These are phyloP conservation scores for Drusus annulatus DNA, from an alignment of 1,140 invertebrate genomes.

Conservation along the genomic window DNA sequence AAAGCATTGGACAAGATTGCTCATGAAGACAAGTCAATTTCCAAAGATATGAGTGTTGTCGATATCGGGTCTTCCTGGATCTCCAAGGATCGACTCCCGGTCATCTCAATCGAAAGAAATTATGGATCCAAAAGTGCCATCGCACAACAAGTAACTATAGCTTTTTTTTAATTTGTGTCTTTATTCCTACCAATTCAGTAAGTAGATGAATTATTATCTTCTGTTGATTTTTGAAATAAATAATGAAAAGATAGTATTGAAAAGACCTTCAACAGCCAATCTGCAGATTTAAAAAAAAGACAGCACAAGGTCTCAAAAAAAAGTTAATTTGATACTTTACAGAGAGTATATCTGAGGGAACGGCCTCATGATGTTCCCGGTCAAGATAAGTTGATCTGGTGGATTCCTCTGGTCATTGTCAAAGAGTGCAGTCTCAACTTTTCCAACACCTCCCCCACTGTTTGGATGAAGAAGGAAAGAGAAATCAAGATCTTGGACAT, in stretches of 20 bases:
- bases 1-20: constrained; percentile 80
- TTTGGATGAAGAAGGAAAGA: constrained; percentile 75
- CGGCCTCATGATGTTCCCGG: constrained; percentile 77
- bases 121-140: constrained; percentile 77
- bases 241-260: no score
- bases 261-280: no score
- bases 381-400: constrained; percentile 78
- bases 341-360: constrained; percentile 80
- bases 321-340: constrained; percentile 45
- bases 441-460: constrained; percentile 68
- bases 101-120: constrained; percentile 81
- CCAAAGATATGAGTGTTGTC: constrained; percentile 74
- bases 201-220: no score
- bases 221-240: no score
- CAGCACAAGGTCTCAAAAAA: no score
- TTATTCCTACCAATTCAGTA: no score
- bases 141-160: constrained; percentile 75
- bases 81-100: constrained; percentile 83
- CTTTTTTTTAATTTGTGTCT: no score
- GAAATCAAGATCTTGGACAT: constrained; percentile 70
- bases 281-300: no score
- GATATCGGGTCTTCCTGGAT: constrained; percentile 87
- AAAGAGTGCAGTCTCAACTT: constrained; percentile 74
- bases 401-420: constrained; percentile 77
- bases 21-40: constrained; percentile 72